Evolutionary conservation across 2,888 invertebrate species (phyloP).

Genomic region (Conus canariensis): DNA sequence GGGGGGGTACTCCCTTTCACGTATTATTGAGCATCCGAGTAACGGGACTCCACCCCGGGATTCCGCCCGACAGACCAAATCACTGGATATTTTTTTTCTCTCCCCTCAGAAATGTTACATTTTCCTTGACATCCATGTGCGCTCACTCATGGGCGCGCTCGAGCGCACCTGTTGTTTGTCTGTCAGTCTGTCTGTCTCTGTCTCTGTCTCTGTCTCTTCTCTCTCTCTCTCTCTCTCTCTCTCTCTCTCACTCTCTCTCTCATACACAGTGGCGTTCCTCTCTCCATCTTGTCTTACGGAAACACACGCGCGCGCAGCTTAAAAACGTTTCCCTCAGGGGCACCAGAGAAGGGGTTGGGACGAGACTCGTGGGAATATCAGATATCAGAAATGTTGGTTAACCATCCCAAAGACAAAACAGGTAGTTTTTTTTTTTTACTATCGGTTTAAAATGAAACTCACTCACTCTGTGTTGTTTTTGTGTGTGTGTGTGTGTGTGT

Average conservation of each 20-base stretch:
- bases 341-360: too few species aligned
- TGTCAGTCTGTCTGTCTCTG: not conserved
- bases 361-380: too few species aligned
- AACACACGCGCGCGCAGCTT: not conserved
- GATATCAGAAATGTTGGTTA: too few species aligned
- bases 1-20: too few species aligned
- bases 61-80: not conserved
- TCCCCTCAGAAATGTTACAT: not conserved
- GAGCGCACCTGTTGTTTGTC: not conserved
- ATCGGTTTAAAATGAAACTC: not conserved
- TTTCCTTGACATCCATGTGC: too few species aligned
- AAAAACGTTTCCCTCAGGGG: too few species aligned
- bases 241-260: not conserved
- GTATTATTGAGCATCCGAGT: not conserved
- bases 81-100: not conserved
- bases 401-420: too few species aligned
- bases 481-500: too few species aligned
- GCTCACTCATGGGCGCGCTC: too few species aligned
- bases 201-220: not conserved
- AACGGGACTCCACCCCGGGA: not conserved
- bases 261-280: not conserved
- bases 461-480: too few species aligned
- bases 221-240: constrained; percentile 11
- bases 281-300: not conserved
- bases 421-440: too few species aligned